These are phyloP conservation scores for Barbus barbus DNA, from an alignment of 2,113 vertebrate genomes.

Conservation along the genomic window DNA sequence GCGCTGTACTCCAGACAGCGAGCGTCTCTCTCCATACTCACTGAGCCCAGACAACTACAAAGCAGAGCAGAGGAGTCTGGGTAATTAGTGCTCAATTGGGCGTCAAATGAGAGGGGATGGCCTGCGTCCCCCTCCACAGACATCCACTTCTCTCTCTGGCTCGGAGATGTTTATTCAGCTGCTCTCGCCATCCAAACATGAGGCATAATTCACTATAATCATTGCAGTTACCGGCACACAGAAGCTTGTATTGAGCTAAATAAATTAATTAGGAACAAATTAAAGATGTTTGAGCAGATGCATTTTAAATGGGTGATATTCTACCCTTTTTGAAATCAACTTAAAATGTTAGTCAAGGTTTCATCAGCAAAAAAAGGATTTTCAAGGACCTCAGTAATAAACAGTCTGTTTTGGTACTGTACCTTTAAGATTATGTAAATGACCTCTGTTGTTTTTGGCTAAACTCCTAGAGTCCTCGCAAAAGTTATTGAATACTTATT, in stretches of 20 bases:
- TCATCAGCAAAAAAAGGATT: neutral
- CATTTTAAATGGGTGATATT: neutral
- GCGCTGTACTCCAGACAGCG: conserved; percentile 5
- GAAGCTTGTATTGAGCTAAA: conserved; percentile 11
- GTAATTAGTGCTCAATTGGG: conserved; percentile 71
- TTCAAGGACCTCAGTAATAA: neutral
- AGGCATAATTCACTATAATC: conserved; percentile 12
- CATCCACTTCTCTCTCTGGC: conserved; percentile 52
- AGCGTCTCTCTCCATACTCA: conserved; percentile 61
- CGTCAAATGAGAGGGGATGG: conserved; percentile 67
- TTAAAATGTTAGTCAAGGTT: neutral
- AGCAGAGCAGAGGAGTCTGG: conserved; percentile 59
- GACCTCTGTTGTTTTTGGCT: neutral
- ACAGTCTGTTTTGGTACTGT: neutral
- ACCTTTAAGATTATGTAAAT: neutral
- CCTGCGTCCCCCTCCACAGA: conserved; percentile 52
- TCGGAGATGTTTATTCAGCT: conserved; percentile 31
- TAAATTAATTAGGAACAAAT: conserved; percentile 11
- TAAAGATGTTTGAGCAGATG: neutral
- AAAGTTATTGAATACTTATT: neutral
- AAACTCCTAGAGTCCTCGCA: neutral
- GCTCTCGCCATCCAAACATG: conserved; percentile 28
- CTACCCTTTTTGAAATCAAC: neutral
- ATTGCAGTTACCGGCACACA: conserved; percentile 23
- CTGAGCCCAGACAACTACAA: conserved; percentile 62